These are phyloP conservation scores for Sebastes diploproa DNA, from an alignment of 2,797 vertebrate species.

Conservation along the genomic window DNA sequence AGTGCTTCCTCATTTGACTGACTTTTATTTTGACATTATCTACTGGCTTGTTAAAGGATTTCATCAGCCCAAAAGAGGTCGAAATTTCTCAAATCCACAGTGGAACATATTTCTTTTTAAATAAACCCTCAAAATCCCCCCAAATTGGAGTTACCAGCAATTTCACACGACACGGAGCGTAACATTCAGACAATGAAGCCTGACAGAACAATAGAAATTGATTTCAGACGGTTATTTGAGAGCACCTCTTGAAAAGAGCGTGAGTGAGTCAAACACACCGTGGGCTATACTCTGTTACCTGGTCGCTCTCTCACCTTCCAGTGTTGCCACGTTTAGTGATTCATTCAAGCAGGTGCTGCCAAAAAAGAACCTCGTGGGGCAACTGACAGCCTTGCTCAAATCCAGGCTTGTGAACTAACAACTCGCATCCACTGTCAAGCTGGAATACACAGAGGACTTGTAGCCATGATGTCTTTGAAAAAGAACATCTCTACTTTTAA, in stretches of 20 bases:
- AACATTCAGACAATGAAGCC: conserved; percentile 3
- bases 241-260: conserved; percentile 9
- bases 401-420: conserved; percentile 38
- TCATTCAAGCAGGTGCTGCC: conserved; percentile 56
- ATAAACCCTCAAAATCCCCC: background rate
- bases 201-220: conserved; percentile 44
- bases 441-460: conserved; percentile 26
- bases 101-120: background rate
- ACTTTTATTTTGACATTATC: background rate
- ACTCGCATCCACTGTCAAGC: conserved; percentile 33
- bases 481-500: conserved; percentile 10
- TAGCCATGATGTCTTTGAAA: conserved; percentile 15
- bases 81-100: background rate
- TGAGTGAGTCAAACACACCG: conserved; percentile 8
- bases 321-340: conserved; percentile 33
- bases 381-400: conserved; percentile 31
- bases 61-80: background rate
- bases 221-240: conserved; percentile 40
- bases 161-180: background rate
- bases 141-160: background rate
- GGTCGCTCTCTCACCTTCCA: conserved; percentile 24
- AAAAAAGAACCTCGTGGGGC: conserved; percentile 43
- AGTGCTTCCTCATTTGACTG: background rate
- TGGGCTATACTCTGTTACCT: conserved; percentile 20
- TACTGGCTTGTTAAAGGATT: background rate